Percentiles rank a stretch among this genome's conserved stretches.
phyloP scores from a whole-genome alignment of 2,113 vertebrate species.

The Anhinga rufa region DNA sequence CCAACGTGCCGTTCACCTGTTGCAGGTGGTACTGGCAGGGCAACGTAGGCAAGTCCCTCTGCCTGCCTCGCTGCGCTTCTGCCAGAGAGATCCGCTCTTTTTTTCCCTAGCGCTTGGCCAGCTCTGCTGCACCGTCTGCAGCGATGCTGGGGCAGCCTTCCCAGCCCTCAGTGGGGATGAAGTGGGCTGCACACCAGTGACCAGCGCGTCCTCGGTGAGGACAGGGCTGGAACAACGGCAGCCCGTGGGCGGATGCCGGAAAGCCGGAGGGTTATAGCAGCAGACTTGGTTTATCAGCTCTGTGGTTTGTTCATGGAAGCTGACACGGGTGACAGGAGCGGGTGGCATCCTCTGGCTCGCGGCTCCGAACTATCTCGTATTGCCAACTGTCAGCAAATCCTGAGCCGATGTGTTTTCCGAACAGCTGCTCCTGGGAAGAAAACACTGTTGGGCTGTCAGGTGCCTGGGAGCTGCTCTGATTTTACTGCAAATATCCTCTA shows the following conservation, averaged over 20 bases:
- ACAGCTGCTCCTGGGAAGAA: not conserved
- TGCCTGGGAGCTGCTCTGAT: not conserved
- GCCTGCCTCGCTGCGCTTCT: not conserved
- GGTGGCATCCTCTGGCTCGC: not conserved
- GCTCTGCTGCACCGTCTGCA: not conserved
- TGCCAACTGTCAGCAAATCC: not conserved
- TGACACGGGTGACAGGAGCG: not conserved
- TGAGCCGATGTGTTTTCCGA: not conserved
- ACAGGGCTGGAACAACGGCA: not conserved
- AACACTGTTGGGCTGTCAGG: not conserved
- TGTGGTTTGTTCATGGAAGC: not conserved
- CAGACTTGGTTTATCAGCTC: not conserved
- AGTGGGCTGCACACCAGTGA: not conserved
- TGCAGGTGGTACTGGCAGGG: not conserved
- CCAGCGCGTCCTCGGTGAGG: not conserved
- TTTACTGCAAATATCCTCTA: not conserved
- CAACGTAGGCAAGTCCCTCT: fast-evolving
- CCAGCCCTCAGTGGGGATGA: not conserved
- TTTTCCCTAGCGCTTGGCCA: not conserved
- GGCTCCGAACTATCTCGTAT: not conserved
- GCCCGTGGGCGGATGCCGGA: not conserved
- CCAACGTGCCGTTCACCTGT: not conserved
- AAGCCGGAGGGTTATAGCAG: not conserved
- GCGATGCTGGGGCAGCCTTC: not conserved
- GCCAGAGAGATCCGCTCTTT: not conserved